Evolutionary conservation across 2,113 vertebrate genomes (phyloP), one percentile per base, ranked within the genome.

Genomic region (Zosterops hypoxanthus): DNA sequence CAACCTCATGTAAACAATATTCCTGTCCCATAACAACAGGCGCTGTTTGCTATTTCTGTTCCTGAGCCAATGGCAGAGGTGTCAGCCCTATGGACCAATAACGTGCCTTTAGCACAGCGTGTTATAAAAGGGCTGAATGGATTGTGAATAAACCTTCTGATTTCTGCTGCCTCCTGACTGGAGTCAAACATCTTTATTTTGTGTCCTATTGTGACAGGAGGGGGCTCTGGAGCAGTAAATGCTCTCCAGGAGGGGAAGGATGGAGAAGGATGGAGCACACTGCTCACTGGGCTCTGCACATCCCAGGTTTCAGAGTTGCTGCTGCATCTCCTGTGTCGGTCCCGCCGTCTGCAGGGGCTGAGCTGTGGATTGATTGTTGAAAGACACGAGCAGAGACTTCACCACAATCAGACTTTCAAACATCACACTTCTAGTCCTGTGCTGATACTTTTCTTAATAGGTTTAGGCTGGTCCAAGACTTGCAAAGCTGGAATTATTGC

Each of bases 331-430:
- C 36, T 59, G 24, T 19, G 5, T 22, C 4, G 4, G 9, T 31
- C 42, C 4, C 1, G 2, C 59, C 11, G 1, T 44, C n/a, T 64
- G 46, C 1, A 0, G 9, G 15, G 4, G 6, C 65, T 84, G 12
- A 47, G 28, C 14, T 49, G 6, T 24, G 47, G 33, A 16, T 57
- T 22, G 55, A 24, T 56, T 42, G 4, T 16, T 55, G 55, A 46
- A 24, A 77, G n/a, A 11, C 10, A 8, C 3, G 5, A 69, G 57
- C 39, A 26, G 5, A 47, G 33, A n/a, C 41, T 41, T 89, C 53
- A 66, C 22, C 39, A 36, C 39, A 64, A 57, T 36, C 41, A 21
- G 19, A 33, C 60, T 53, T 70, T 28, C 63, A 47, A 75, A 22
- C 10, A 2, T 10, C 55, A 28, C 20, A 5, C 46, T 53, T 60